Evolutionary conservation across 2,113 vertebrate genomes (phyloP), one percentile per base, ranked within the genome.

Genomic region (Panurus biarmicus): DNA sequence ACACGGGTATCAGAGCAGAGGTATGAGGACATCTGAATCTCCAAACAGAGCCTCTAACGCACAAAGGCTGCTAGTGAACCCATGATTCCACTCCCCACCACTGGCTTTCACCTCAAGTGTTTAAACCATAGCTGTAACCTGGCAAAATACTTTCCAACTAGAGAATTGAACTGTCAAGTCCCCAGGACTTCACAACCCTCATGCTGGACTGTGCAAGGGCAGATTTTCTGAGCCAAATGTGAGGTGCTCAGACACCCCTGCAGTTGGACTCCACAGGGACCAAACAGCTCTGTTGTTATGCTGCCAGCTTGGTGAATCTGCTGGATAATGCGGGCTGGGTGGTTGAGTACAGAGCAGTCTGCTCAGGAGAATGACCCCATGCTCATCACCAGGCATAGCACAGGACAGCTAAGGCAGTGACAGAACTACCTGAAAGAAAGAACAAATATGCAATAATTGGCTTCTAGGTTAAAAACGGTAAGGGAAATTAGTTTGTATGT

Each of bases 251-350:
- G 29, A 51, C n/a, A 87, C 11, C 24, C 11, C 0, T 38, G 48
- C 31, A 58, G 11, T 33, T 61, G 48, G 50, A 86, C 44, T 65
- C 50, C 23, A 11, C 2, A 3, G 38, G 71, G 12, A 82, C 53
- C 66, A 14, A 64, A 75, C 12, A 35, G 45, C 38, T 45, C 28
- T 0, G 0, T 8, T 77, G 48, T 20, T 36, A 9, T 0, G 3
- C 3, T 53, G 58, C 28, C 61, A 76, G 66, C 35, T 38, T 44
- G 44, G 58, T 36, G 18, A 56, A 48, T 83, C 53, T 54, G 20
- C 7, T 42, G 64, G 48, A 89, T 47, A 51, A 36, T 2, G 1
- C 54, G 66, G 66, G n/a, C 35, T 11, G 17, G 45, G 25, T 15
- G 29, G 42, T 48, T 31, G 57, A 64, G 29, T 9, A 36, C 2